Evolutionary conservation across 2,113 vertebrate genomes (phyloP), one percentile per base, ranked within the genome.

Genomic region (Eulacestoma nigropectus): DNA sequence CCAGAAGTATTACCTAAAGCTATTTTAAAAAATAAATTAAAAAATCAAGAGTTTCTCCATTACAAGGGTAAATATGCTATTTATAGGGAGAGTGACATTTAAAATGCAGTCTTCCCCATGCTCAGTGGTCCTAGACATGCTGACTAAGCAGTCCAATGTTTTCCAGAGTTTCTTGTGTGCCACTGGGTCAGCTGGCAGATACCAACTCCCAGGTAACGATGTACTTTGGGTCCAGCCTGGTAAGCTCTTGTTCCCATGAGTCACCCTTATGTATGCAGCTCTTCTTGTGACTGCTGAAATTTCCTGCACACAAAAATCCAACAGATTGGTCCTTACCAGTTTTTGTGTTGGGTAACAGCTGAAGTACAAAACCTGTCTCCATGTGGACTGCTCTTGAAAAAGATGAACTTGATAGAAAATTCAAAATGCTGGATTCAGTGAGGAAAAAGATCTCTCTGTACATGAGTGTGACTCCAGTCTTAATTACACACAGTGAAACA

Each of bases 381-480:
- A 92, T 77, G 63, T 47, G 67, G 42, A 56, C 78, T 90, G 75
- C 63, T 90, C 44, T 84, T 77, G 35, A 76, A 95, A 84, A 95
- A 84, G 12, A 86, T 49, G 37, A 94, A 87, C 32, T 93, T 92
- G 33, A 49, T 16, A 22, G 49, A 92, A 93, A 41, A 52, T 44
- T 93, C 44, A 41, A 86, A 95, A 92, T 95, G 65, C 44, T 8
- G 25, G 37, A 91, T 91, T 77, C 75, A 35, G 30, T 6, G 29
- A 93, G 90, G 91, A 87, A 80, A 75, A 65, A 87, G 46, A 64
- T 88, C 39, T 62, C 22, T 88, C 89, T 92, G 74, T 95, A 90
- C 86, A 70, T 95, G 74, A 96, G 55, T 90, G 79, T 97, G 88
- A 93, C 78, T 93, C 73, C 93, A 77, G 57, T 90, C 46, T 55